Evolutionary conservation across 2,113 vertebrate genomes (phyloP).

Genomic region (Carlito syrichta): DNA sequence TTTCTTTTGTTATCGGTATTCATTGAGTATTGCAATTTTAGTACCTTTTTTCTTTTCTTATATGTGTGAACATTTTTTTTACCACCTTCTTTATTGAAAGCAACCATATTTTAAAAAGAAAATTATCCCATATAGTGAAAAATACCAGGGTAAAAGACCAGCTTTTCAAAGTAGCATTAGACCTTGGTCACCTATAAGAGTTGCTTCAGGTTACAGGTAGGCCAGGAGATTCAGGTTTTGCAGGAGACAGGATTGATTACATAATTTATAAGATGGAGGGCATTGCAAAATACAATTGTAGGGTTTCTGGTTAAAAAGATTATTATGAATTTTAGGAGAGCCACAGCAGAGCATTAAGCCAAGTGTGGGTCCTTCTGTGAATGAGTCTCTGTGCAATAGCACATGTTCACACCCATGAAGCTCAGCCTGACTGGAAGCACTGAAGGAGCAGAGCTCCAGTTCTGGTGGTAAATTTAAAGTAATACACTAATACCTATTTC

Average conservation of each 20-base stretch:
- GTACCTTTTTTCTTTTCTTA: no score
- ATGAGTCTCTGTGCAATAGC: accelerated
- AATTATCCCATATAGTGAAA: background rate
- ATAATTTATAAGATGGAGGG: background rate
- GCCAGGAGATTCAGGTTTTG: background rate
- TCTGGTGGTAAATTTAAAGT: background rate
- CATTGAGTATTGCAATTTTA: no score
- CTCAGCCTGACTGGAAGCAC: background rate
- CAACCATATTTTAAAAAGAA: background rate
- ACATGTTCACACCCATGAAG: background rate
- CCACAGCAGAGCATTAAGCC: background rate
- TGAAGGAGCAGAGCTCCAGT: background rate
- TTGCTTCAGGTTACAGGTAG: background rate
- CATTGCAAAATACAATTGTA: background rate
- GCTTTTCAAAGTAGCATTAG: background rate
- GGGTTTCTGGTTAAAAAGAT: background rate
- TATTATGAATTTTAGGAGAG: background rate
- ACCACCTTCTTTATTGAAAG: no score
- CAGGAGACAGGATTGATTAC: background rate
- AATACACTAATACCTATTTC: background rate
- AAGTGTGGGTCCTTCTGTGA: background rate
- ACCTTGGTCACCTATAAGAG: background rate
- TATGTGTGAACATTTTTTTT: no score
- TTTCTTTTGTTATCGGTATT: no score
- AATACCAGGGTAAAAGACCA: background rate